Conservation (phyloP, 2,888 invertebrate genomes). For the Cyclophora albipunctata region DNA sequence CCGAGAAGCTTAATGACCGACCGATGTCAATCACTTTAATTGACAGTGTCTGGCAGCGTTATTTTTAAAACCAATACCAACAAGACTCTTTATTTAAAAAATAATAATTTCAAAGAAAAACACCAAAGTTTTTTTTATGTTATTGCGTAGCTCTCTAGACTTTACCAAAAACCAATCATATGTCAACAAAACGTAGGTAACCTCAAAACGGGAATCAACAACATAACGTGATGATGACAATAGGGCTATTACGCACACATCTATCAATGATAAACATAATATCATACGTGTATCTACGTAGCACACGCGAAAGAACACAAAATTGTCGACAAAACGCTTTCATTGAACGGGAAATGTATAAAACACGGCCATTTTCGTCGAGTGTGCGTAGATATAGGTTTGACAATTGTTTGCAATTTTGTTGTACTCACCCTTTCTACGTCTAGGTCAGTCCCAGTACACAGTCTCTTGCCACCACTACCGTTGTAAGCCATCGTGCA, state of each 20-base stretch:
- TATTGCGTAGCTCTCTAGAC: slow-evolving; percentile 8
- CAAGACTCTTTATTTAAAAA: slow-evolving; percentile 35
- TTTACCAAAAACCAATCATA: slow-evolving; percentile 31
- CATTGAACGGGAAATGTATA: slow-evolving; percentile 52
- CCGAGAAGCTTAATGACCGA: slow-evolving; percentile 48
- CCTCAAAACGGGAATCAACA: slow-evolving; percentile 70
- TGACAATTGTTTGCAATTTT: slow-evolving; percentile 32
- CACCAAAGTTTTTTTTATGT: too few relatives aligned
- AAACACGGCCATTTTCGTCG: slow-evolving; percentile 72
- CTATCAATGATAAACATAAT: slow-evolving; percentile 18
- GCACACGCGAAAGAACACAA: slow-evolving; percentile 9
- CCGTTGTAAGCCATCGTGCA: slow-evolving; percentile 83
- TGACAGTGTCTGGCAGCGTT: slow-evolving; percentile 52
- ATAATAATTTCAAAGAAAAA: slow-evolving; percentile 4
- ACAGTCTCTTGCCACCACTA: slow-evolving; percentile 76
- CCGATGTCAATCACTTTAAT: slow-evolving; percentile 70
- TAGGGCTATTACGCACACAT: slow-evolving; percentile 14
- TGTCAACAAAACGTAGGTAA: slow-evolving; percentile 66
- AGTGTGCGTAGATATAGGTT: slow-evolving; percentile 35
- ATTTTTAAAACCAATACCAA: slow-evolving; percentile 19
- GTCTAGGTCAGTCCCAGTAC: slow-evolving; percentile 67
- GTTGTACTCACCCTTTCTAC: slow-evolving; percentile 65
- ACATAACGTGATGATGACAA: slow-evolving; percentile 54
- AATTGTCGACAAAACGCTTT: slow-evolving; percentile 36
- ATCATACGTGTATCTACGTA: slow-evolving; percentile 7